A percentile compares a stretch with the other conserved stretches of the same genome.
phyloP scores from a whole-genome alignment of 2,888 invertebrate species.

The Leucophora obtusa region DNA sequence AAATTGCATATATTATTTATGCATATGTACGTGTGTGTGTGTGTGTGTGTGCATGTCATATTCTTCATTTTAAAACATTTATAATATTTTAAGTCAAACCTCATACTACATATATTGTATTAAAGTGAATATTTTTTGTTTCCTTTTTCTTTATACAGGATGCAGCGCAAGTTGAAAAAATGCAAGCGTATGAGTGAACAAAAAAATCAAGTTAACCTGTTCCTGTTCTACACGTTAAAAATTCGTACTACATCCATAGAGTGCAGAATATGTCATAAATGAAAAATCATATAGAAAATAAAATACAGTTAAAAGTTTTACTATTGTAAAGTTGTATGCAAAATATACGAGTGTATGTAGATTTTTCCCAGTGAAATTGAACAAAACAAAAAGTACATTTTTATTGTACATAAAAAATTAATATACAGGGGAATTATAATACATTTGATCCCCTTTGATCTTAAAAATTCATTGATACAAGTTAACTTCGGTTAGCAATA shows the following conservation, averaged over 20 bases:
- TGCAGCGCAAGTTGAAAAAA: constrained; percentile 24
- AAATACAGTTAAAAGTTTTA: constrained; percentile 43
- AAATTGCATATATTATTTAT: no score
- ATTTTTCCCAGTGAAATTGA: neutral
- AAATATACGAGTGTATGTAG: neutral
- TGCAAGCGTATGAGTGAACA: constrained; percentile 21
- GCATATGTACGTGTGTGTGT: no score
- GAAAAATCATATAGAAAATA: constrained; percentile 59
- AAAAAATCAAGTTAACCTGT: constrained; percentile 33
- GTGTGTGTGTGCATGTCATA: constrained; percentile 14
- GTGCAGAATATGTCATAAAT: constrained; percentile 58
- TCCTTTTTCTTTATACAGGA: constrained; percentile 30
- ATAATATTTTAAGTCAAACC: neutral
- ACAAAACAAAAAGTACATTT: neutral
- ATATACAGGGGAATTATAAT: no score
- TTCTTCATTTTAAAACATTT: constrained; percentile 38
- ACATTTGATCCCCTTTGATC: no score
- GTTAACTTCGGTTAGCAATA: no score
- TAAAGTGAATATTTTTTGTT: constrained; percentile 2
- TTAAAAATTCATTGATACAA: no score
- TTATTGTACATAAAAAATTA: neutral
- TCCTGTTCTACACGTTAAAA: constrained; percentile 16
- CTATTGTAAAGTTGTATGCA: neutral
- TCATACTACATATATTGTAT: neutral
- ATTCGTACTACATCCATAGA: neutral